Conservation (phyloP, 2,113 vertebrate genomes). For the Eudorcas thomsonii region DNA sequence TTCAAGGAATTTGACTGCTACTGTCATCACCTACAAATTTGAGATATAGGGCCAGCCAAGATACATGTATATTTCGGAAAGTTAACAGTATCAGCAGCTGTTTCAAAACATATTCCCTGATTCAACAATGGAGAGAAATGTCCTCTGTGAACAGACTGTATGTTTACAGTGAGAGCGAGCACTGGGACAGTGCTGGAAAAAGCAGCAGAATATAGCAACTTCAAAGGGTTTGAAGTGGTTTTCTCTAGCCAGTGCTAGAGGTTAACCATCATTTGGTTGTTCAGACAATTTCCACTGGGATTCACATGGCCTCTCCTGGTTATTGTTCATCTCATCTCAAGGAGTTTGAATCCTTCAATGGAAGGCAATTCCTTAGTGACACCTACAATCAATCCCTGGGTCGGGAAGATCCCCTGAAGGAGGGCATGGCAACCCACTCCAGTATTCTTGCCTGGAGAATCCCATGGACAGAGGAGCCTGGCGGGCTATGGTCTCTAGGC, state of each 20-base stretch:
- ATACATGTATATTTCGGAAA: background rate
- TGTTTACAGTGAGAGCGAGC: accelerated
- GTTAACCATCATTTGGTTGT: background rate
- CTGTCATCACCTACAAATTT: background rate
- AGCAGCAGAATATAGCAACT: accelerated
- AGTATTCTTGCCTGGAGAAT: background rate
- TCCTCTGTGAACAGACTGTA: background rate
- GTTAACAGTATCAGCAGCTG: background rate
- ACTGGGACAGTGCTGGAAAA: accelerated
- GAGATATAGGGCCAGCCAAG: background rate
- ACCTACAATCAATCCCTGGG: background rate
- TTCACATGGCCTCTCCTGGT: background rate
- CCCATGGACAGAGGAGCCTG: background rate
- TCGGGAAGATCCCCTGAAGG: background rate
- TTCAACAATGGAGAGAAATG: background rate
- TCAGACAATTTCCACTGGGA: background rate
- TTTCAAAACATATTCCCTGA: background rate
- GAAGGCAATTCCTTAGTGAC: background rate
- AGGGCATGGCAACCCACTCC: background rate
- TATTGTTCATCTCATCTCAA: background rate
- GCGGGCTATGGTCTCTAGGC: background rate
- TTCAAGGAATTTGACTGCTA: background rate
- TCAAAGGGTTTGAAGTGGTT: background rate
- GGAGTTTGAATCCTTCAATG: background rate
- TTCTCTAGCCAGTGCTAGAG: background rate